Evolutionary conservation across 1,140 invertebrate genomes (phyloP).

Genomic region (Parasteatoda tepidariorum): DNA sequence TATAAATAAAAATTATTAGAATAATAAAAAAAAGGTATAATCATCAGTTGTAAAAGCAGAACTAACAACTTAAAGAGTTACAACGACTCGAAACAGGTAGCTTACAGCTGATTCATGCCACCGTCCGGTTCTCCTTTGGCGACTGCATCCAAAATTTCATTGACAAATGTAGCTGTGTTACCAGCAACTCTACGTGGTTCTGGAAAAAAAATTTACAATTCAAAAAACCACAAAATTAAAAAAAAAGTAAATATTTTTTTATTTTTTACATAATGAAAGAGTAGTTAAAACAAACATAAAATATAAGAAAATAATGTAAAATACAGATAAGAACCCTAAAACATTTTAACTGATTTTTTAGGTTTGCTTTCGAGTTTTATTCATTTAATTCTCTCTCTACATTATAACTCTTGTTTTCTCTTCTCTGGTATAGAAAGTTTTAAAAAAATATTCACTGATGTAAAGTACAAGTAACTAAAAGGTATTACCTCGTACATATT

Average conservation of each 20-base stretch:
- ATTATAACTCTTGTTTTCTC: too few species aligned
- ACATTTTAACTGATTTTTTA: too few species aligned
- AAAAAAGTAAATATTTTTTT: neutral
- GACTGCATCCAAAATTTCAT: conserved; percentile 63
- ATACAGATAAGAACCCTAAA: too few species aligned
- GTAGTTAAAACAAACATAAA: neutral
- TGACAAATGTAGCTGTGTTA: conserved; percentile 63
- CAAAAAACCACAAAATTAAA: too few species aligned
- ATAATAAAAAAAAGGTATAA: neutral
- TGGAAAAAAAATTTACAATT: conserved; percentile 11
- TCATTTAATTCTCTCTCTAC: too few species aligned
- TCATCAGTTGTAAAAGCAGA: neutral
- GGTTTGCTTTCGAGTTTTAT: too few species aligned
- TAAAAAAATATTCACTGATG: too few species aligned
- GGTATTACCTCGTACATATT: too few species aligned
- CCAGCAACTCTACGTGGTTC: conserved; percentile 64
- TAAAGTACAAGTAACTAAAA: too few species aligned
- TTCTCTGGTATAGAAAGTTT: too few species aligned
- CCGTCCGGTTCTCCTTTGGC: conserved; percentile 61
- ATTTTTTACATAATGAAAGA: neutral
- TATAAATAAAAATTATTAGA: neutral
- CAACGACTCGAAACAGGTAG: neutral
- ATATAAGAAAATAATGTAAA: too few species aligned
- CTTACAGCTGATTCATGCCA: conserved; percentile 59
- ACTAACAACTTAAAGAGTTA: neutral